phyloP scores from a whole-genome alignment of 2,113 vertebrate genomes.

The Poecile atricapillus region DNA sequence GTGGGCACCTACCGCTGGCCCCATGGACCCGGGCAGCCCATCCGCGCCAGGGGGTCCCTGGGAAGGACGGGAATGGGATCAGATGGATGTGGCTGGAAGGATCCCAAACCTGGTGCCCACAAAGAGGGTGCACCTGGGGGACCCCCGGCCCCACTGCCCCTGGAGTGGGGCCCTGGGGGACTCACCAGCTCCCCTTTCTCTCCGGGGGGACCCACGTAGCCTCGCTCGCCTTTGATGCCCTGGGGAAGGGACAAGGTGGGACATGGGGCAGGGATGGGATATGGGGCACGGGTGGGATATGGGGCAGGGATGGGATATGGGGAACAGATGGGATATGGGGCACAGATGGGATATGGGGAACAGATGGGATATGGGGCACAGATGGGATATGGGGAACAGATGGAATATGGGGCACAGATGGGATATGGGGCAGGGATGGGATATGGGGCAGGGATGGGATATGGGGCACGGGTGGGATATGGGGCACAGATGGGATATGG shows the following conservation, averaged over 20 bases:
- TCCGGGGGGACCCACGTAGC: constrained; percentile 77
- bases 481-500: accelerated
- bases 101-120: accelerated
- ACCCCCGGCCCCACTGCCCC: neutral
- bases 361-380: neutral
- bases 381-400: accelerated
- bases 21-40: constrained; percentile 82
- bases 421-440: neutral
- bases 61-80: neutral
- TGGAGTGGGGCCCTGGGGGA: accelerated
- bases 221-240: constrained; percentile 92
- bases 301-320: accelerated
- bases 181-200: constrained; percentile 92
- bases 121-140: accelerated
- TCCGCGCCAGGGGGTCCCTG: constrained; percentile 87
- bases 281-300: accelerated
- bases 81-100: neutral
- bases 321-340: accelerated
- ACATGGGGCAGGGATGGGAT: neutral
- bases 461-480: neutral
- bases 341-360: neutral
- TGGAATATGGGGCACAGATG: accelerated
- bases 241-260: constrained; percentile 9
- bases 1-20: constrained; percentile 78
- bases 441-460: neutral